These are phyloP conservation scores for Leistus spinibarbis DNA, from an alignment of 2,888 invertebrate genomes.

Conservation along the genomic window DNA sequence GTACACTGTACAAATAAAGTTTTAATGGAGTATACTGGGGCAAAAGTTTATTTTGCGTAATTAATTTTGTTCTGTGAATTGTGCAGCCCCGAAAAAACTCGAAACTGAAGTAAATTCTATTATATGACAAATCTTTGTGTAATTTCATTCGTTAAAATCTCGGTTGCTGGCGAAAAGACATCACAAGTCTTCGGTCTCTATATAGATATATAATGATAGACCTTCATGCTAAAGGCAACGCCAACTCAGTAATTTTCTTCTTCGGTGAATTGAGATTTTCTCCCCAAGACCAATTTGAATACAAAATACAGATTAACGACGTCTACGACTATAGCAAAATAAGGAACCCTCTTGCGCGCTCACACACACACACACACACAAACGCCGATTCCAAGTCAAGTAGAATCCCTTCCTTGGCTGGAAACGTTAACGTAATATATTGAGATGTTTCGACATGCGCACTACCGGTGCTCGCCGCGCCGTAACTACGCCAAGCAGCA, in stretches of 20 bases:
- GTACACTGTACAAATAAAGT: no score
- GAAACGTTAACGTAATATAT: background rate
- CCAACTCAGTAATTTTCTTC: constrained; percentile 32
- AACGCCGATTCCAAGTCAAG: background rate
- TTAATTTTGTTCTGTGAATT: background rate
- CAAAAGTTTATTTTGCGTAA: background rate
- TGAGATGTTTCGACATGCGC: background rate
- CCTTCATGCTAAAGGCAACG: background rate
- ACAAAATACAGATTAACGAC: constrained; percentile 39
- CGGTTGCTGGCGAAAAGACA: background rate
- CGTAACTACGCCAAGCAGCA: background rate
- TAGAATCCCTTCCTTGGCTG: background rate
- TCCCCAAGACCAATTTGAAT: constrained; percentile 31
- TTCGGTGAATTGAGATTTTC: constrained; percentile 36
- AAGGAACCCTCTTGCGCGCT: background rate
- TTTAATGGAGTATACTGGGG: background rate
- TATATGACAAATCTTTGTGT: background rate
- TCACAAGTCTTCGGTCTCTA: background rate
- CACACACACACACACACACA: background rate
- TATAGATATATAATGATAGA: background rate
- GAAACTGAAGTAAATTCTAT: background rate
- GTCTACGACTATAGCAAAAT: background rate
- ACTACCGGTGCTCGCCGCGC: background rate
- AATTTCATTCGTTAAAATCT: background rate
- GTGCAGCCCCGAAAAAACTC: background rate